phyloP scores from a whole-genome alignment of 2,113 vertebrate species.

The Turdus rufiventris region DNA sequence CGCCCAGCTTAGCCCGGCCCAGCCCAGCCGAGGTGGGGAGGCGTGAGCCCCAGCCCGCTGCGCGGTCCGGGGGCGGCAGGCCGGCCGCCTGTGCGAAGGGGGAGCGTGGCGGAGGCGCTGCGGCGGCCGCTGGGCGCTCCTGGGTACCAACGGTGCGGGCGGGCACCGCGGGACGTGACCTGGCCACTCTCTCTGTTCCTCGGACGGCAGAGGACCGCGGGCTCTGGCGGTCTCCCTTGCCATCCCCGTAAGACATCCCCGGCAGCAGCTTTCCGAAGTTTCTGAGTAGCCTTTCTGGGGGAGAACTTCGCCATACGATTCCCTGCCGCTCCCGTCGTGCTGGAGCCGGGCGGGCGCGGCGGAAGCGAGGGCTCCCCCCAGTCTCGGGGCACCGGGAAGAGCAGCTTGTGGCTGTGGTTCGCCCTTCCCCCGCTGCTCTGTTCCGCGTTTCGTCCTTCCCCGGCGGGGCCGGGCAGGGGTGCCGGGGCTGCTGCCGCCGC shows the following conservation, averaged over 20 bases:
- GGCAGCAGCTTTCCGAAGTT: not conserved
- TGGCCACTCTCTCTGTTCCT: not conserved
- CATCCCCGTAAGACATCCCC: not conserved
- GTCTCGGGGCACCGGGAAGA: not conserved
- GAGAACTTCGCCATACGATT: not conserved
- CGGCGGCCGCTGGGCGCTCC: not conserved
- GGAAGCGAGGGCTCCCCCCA: not conserved
- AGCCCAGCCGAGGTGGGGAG: not conserved
- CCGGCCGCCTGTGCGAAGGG: too few species aligned
- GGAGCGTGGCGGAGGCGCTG: not conserved
- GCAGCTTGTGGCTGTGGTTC: not conserved
- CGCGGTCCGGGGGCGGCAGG: not conserved
- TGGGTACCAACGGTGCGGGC: not conserved
- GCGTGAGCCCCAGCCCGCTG: not conserved
- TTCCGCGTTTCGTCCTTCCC: not conserved
- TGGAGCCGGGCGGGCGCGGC: not conserved
- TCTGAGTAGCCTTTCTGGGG: not conserved
- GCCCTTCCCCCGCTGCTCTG: not conserved
- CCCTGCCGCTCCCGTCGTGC: not conserved
- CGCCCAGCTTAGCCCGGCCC: not conserved
- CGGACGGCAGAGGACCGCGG: not conserved
- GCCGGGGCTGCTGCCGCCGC: not conserved
- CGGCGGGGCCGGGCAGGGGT: not conserved
- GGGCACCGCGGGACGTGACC: not conserved
- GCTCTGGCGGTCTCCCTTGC: not conserved